phyloP scores from a whole-genome alignment of 2,888 invertebrate species.

The Caenorhabditis zanzibari region DNA sequence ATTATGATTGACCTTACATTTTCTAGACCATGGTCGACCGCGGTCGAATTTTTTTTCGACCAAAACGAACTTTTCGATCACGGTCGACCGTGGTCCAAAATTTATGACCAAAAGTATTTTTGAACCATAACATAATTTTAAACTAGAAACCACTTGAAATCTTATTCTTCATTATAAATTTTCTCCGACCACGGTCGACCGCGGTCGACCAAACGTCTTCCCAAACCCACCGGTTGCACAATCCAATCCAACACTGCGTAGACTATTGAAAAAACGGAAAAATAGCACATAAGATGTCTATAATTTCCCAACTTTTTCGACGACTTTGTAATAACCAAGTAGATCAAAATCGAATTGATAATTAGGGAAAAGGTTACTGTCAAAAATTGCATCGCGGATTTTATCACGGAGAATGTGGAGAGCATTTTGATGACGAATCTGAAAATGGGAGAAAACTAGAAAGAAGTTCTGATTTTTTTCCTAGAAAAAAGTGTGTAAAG shows the following conservation, averaged over 20 bases:
- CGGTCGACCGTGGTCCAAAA: no score
- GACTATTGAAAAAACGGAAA: constrained; percentile 43
- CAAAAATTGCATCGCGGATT: constrained; percentile 16
- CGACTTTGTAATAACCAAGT: constrained; percentile 44
- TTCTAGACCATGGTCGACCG: no score
- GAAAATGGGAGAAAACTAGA: no score
- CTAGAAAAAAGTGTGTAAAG: not conserved
- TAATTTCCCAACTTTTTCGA: constrained; percentile 58
- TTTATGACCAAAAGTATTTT: no score
- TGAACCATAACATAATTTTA: no score
- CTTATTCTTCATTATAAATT: no score
- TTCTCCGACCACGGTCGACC: no score
- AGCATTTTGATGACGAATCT: not conserved
- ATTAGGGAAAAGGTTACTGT: constrained; percentile 31
- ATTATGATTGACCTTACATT: no score
- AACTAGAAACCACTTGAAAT: no score
- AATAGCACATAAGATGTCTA: constrained; percentile 49
- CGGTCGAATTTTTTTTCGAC: no score
- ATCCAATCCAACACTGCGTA: constrained; percentile 41
- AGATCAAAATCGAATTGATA: constrained; percentile 44
- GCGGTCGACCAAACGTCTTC: no score
- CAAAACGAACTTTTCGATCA: no score
- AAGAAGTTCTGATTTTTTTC: not conserved
- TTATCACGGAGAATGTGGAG: constrained; percentile 3
- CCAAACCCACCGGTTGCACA: constrained; percentile 38